Conservation (phyloP, 2,797 vertebrate species). For the Phoeniculus purpureus region DNA sequence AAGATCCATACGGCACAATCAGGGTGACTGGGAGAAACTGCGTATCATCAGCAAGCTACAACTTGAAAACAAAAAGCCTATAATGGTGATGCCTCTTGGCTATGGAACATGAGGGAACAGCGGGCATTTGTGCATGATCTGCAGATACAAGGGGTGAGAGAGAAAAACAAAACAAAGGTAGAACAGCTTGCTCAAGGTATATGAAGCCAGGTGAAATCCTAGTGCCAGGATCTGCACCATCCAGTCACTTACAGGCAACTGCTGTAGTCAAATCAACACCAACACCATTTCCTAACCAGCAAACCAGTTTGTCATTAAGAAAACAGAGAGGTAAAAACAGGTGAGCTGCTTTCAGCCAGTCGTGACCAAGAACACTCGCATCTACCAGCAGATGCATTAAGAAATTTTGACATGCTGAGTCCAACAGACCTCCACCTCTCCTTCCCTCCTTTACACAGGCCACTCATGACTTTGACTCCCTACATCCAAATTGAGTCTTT, state of each 20-base stretch:
- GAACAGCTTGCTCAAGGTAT: conserved; percentile 16
- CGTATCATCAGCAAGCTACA: conserved; percentile 43
- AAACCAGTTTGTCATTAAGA: conserved; percentile 18
- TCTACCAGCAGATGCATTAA: background rate
- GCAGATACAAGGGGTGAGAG: conserved; percentile 15
- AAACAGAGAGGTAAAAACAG: conserved; percentile 31
- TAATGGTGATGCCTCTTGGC: conserved; percentile 58
- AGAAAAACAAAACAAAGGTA: conserved; percentile 18
- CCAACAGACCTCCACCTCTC: background rate
- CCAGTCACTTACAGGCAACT: background rate
- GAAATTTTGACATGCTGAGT: background rate
- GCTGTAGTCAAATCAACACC: background rate
- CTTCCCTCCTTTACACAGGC: background rate
- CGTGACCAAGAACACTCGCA: background rate
- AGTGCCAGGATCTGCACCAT: background rate
- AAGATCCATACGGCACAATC: conserved; percentile 40
- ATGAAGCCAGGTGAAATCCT: conserved; percentile 1
- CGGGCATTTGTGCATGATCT: conserved; percentile 51
- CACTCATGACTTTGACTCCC: background rate
- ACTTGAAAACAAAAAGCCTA: conserved; percentile 55
- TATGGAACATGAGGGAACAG: conserved; percentile 58
- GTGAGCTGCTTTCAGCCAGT: conserved; percentile 29
- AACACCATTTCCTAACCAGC: conserved; percentile 6
- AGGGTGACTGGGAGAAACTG: background rate
- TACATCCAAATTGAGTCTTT: background rate